phyloP scores from a whole-genome alignment of 2,888 invertebrate genomes.

The Acronicta aceris region DNA sequence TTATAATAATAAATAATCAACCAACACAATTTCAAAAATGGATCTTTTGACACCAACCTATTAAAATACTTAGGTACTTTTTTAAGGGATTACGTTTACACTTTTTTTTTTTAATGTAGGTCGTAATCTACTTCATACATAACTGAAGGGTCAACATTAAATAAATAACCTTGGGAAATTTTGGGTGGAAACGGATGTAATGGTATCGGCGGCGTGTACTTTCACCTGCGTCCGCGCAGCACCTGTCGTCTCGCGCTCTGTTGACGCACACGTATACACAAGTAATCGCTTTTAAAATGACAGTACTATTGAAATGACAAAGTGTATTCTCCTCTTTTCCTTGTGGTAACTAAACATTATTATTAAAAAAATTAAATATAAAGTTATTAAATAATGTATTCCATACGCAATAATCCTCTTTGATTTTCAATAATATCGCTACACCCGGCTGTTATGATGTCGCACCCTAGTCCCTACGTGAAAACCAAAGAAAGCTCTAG shows the following conservation, averaged over 20 bases:
- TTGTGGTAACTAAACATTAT: too few relatives aligned
- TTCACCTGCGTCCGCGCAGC: constrained; percentile 74
- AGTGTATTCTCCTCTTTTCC: too few relatives aligned
- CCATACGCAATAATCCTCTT: too few relatives aligned
- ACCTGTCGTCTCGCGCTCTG: constrained; percentile 68
- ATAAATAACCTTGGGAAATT: constrained; percentile 34
- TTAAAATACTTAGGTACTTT: too few relatives aligned
- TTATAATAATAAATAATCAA: too few relatives aligned
- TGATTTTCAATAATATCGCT: constrained; percentile 4
- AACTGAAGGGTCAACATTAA: constrained; percentile 20
- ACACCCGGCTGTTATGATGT: constrained; percentile 33
- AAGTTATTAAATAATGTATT: too few relatives aligned
- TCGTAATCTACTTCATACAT: constrained; percentile 4
- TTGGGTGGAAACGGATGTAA: constrained; percentile 78
- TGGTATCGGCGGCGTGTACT: constrained; percentile 70
- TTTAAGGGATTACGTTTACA: too few relatives aligned
- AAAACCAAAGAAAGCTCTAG: constrained; percentile 75
- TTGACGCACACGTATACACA: constrained; percentile 58
- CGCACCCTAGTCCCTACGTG: constrained; percentile 29
- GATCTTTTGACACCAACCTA: too few relatives aligned
- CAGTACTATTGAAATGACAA: too few relatives aligned
- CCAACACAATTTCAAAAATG: too few relatives aligned
- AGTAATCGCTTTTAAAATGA: constrained; percentile 48
- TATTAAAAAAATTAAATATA: too few relatives aligned
- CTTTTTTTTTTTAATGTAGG: too few relatives aligned